These are phyloP conservation scores for Thera britannica DNA, from an alignment of 2,888 invertebrate genomes.

Conservation along the genomic window DNA sequence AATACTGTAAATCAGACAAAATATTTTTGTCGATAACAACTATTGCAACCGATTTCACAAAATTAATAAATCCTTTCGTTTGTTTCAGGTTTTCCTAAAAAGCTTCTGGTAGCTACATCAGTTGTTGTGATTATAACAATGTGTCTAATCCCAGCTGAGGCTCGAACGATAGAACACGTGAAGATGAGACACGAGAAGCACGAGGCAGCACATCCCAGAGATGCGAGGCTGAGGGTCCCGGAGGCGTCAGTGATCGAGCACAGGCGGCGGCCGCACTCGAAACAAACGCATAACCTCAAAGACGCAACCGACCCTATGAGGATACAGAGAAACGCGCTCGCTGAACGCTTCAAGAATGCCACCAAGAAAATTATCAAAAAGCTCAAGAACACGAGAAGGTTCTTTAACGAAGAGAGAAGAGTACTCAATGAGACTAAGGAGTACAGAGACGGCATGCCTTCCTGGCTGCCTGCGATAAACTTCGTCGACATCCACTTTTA, in stretches of 20 bases:
- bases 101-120: constrained; percentile 80
- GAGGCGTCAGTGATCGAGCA: constrained; percentile 48
- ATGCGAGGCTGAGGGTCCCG: constrained; percentile 45
- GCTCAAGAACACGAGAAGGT: constrained; percentile 66
- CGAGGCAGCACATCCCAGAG: constrained; percentile 55
- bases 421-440: constrained; percentile 66
- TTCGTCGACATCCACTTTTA: constrained; percentile 74
- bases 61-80: constrained; percentile 45
- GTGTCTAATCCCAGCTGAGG: constrained; percentile 73
- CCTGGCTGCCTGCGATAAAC: constrained; percentile 75
- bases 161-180: constrained; percentile 60
- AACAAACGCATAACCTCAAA: constrained; percentile 59
- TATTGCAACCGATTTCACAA: constrained; percentile 26
- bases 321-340: constrained; percentile 55
- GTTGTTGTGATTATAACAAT: constrained; percentile 74
- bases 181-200: constrained; percentile 67
- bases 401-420: constrained; percentile 64
- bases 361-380: constrained; percentile 70
- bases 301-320: constrained; percentile 52
- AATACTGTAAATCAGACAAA: constrained; percentile 24
- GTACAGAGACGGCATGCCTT: constrained; percentile 71
- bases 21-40: constrained; percentile 7
- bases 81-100: constrained; percentile 82
- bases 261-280: constrained; percentile 50
- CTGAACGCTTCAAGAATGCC: constrained; percentile 65